Percentiles rank a stretch among this genome's conserved stretches.
These are phyloP conservation scores for Stegophylla sp. DNA, from an alignment of 2,888 invertebrate genomes.

Conservation along the genomic window DNA sequence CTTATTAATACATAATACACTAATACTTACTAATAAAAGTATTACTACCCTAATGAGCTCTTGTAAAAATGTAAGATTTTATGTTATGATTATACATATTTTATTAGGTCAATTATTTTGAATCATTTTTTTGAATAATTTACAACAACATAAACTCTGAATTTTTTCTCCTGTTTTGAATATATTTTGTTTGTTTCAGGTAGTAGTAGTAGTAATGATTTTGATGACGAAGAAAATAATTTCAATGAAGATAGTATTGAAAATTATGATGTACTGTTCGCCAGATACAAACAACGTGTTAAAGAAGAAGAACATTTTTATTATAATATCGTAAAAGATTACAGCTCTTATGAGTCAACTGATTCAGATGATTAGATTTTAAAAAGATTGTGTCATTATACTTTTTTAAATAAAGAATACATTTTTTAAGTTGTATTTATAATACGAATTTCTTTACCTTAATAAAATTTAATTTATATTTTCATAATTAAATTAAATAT, in stretches of 20 bases:
- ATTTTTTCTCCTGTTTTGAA: too few species aligned
- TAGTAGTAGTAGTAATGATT: slow-evolving; percentile 9
- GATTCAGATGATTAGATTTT: slow-evolving; percentile 27
- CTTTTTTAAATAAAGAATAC: neutral
- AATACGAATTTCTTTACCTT: neutral
- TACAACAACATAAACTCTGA: too few species aligned
- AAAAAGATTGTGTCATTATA: neutral
- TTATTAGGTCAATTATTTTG: too few species aligned
- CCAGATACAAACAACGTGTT: slow-evolving; percentile 42
- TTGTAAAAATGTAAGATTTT: too few species aligned
- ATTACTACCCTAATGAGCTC: too few species aligned
- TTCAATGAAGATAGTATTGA: slow-evolving; percentile 5
- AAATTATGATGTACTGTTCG: slow-evolving; percentile 34
- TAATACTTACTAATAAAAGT: too few species aligned
- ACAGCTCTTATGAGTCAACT: slow-evolving; percentile 1
- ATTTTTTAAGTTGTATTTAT: neutral
- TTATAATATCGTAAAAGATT: slow-evolving; percentile 22
- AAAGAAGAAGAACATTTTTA: slow-evolving; percentile 44
- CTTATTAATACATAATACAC: too few species aligned
- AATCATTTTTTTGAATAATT: too few species aligned
- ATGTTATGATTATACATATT: too few species aligned
- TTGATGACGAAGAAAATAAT: neutral
- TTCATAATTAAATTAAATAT: neutral
- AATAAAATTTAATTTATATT: neutral
- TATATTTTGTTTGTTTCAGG: slow-evolving; percentile 23